Evolutionary conservation across 1,140 invertebrate species (phyloP), one percentile per base, ranked within the genome.

Genomic region (Monochamus saltuarius): DNA sequence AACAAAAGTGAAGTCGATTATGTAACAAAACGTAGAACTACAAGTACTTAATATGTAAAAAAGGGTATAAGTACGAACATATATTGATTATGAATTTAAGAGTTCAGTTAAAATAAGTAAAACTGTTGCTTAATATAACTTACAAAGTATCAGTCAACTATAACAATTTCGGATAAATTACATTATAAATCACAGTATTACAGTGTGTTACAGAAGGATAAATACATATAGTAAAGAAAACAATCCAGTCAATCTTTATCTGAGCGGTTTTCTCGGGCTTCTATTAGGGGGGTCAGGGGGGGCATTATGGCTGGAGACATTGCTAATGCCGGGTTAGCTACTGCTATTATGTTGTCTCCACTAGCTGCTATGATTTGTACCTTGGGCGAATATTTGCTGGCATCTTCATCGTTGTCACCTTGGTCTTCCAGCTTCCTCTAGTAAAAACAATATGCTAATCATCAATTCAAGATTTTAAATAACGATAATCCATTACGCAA

Each of bases 271-370:
- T 56, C 61, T 43, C 64, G 66, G 57, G 49, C 64, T 58, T 64
- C 66, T 36, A 22, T 60, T 53, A 35, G 63, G 11, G 16, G 62
- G 37, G 45, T 53, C 22, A 70, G 47, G 11, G 69, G 54, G 13
- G 61, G 59, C 46, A 73, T 67, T 16, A 80, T 76, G 14, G 79
- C 79, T 7, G 79, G 65, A 19, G 81, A 82, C 70, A 86, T 78
- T 0, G 82, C 82, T 60, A 93, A 78, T 2, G 90, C 91, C 11
- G 91, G 91, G 81, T 92, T 92, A 7, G 90, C 88, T 1, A 93
- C 90, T 0, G 91, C 91, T 69, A 93, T 93, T 65, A 93, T 92
- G 75, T 91, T 90, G 70, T 89, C 89, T 1, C 89, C 90, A 17
- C 89, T 85, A 0, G 90, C 88, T 0, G 91, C 87, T 64, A 92